Conservation (phyloP, 2,113 vertebrate species). For the Nansenia antarctica region DNA sequence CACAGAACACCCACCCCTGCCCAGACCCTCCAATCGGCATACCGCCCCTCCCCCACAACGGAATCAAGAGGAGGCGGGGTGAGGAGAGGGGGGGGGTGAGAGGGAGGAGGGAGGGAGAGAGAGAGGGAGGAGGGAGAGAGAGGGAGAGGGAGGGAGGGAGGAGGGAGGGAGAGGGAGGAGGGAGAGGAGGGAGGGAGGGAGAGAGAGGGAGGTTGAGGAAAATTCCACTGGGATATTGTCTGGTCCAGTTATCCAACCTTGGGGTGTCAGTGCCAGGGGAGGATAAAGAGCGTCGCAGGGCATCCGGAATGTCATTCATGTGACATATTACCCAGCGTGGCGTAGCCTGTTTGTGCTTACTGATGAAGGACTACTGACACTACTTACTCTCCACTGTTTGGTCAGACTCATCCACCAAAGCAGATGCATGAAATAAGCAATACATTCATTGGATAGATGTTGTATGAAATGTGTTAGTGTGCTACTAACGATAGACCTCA, state of each 20-base stretch:
- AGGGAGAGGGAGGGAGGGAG: conserved; percentile 11
- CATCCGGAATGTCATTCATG: not conserved
- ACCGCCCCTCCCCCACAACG: conserved; percentile 10
- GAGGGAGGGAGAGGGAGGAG: conserved; percentile 2
- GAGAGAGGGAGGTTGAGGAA: conserved; percentile 13
- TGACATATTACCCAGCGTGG: conserved; percentile 5
- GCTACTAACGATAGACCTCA: no score
- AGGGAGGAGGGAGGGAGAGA: conserved; percentile 8
- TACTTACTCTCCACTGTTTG: no score
- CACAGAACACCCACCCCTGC: not conserved
- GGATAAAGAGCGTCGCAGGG: not conserved
- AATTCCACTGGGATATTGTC: conserved; percentile 43
- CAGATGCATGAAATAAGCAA: no score
- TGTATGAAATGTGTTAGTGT: no score
- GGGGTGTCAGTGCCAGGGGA: conserved; percentile 10
- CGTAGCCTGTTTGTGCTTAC: no score
- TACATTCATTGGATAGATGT: no score
- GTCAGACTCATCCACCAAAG: no score
- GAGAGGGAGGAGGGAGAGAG: conserved; percentile 19
- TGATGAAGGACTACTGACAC: no score
- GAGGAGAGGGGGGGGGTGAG: conserved; percentile 13
- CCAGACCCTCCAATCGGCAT: conserved; percentile 1
- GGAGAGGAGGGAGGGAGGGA: not conserved
- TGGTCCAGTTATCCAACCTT: conserved; percentile 22
- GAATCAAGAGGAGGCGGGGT: conserved; percentile 11